These are phyloP conservation scores for Folsomia candida DNA, from an alignment of 2,888 invertebrate genomes.

Conservation along the genomic window DNA sequence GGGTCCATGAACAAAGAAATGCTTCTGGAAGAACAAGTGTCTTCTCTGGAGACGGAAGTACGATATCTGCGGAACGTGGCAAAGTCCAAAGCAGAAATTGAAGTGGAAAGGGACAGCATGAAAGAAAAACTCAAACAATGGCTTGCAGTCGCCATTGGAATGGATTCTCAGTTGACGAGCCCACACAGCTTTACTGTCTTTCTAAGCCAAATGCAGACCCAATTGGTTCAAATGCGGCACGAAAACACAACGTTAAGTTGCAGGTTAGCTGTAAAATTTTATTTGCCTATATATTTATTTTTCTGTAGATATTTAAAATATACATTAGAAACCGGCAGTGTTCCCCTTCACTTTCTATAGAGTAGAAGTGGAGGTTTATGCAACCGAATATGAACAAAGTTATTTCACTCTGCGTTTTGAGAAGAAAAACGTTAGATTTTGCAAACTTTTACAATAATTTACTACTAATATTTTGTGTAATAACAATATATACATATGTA, in stretches of 20 bases:
- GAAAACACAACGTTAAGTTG: slow-evolving; percentile 39
- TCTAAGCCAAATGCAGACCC: slow-evolving; percentile 41
- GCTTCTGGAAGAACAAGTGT: slow-evolving; percentile 44
- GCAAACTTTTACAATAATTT: not conserved
- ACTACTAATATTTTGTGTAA: not conserved
- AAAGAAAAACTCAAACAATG: slow-evolving; percentile 35
- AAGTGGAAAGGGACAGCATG: slow-evolving; percentile 34
- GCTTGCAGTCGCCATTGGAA: slow-evolving; percentile 38
- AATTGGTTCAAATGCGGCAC: slow-evolving; percentile 40
- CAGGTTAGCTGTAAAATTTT: slow-evolving; percentile 30
- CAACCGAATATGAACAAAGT: slow-evolving; percentile 26
- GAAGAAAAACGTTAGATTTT: not conserved
- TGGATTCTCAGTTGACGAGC: slow-evolving; percentile 36
- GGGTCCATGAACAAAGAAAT: slow-evolving; percentile 45
- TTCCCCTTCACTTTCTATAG: slow-evolving; percentile 16
- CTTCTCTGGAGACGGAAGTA: slow-evolving; percentile 36
- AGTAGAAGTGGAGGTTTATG: slow-evolving; percentile 26
- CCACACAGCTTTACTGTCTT: slow-evolving; percentile 41
- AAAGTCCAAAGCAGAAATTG: slow-evolving; percentile 32
- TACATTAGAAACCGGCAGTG: slow-evolving; percentile 9
- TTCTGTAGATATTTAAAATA: not conserved
- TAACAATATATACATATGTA: not conserved
- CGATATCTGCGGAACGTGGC: slow-evolving; percentile 23
- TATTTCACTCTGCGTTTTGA: slow-evolving; percentile 22
- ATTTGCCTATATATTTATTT: no score